Conservation (phyloP, 1,140 invertebrate species). For the Aphelenchoides avenae region DNA sequence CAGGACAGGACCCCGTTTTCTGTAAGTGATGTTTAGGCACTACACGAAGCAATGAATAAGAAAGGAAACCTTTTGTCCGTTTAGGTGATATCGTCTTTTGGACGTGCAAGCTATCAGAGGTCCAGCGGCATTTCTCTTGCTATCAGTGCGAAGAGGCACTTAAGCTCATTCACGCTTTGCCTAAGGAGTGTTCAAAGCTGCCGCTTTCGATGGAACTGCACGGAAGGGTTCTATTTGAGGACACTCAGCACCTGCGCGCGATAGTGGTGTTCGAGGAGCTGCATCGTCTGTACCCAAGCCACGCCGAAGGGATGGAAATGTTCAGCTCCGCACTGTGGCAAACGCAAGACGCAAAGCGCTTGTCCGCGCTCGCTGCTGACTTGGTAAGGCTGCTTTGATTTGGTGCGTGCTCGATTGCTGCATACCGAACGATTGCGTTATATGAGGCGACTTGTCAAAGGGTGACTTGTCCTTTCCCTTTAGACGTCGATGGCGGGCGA, state of each 20-base stretch:
- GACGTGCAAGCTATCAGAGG: no score
- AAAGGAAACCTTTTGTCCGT: no score
- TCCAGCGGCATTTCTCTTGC: conserved; percentile 33
- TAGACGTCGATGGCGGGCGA: conserved; percentile 52
- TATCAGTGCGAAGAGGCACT: conserved; percentile 38
- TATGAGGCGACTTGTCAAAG: no score
- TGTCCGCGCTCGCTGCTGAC: conserved; percentile 81
- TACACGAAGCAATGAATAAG: no score
- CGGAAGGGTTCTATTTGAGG: conserved; percentile 38
- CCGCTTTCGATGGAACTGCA: conserved; percentile 27
- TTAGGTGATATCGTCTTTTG: no score
- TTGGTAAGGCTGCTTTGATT: no score
- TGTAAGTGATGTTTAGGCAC: no score
- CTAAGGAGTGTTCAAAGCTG: conserved; percentile 20
- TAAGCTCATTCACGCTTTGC: conserved; percentile 8
- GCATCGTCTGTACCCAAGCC: conserved; percentile 26
- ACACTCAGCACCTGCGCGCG: conserved; percentile 23
- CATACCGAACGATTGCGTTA: no score
- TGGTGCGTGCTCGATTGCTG: background rate
- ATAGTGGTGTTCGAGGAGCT: conserved; percentile 36
- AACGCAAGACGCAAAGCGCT: conserved; percentile 81
- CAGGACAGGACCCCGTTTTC: no score
- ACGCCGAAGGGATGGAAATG: conserved; percentile 75
- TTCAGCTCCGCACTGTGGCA: conserved; percentile 97
- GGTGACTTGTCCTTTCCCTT: no score